These are phyloP conservation scores for Brachypodius melanocephalos DNA, from an alignment of 2,113 vertebrate genomes.

Conservation along the genomic window DNA sequence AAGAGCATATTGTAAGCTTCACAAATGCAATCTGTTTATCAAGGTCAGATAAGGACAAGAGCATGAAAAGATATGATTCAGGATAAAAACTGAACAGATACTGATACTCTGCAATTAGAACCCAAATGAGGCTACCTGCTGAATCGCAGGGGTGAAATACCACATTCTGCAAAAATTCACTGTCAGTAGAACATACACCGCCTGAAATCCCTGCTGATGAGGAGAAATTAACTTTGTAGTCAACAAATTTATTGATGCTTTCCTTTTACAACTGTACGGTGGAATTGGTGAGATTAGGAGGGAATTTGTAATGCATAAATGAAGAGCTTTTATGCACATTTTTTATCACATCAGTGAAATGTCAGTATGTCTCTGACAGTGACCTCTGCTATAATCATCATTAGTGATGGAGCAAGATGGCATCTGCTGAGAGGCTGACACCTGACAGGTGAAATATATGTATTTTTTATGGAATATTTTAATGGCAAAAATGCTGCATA, in stretches of 20 bases:
- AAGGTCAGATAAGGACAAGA: slow-evolving; percentile 72
- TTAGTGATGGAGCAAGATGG: background rate
- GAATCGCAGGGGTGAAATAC: slow-evolving; percentile 18
- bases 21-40: slow-evolving; percentile 65
- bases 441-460: slow-evolving; percentile 25
- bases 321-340: background rate
- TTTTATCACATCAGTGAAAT: background rate
- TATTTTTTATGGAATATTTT: slow-evolving; percentile 21
- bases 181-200: background rate
- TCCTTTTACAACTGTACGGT: slow-evolving; percentile 1
- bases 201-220: slow-evolving; percentile 1
- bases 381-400: slow-evolving; percentile 14
- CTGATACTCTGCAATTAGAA: slow-evolving; percentile 52
- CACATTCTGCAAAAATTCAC: slow-evolving; percentile 18
- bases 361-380: background rate
- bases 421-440: slow-evolving; percentile 27
- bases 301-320: background rate
- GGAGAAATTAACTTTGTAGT: slow-evolving; percentile 39
- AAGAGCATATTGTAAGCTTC: slow-evolving; percentile 61
- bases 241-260: background rate
- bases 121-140: slow-evolving; percentile 53
- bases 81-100: slow-evolving; percentile 49
- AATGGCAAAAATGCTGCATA: background rate
- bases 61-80: slow-evolving; percentile 45
- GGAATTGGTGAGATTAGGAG: background rate